phyloP scores from a whole-genome alignment of 2,888 invertebrate species.

The Autographa gamma region DNA sequence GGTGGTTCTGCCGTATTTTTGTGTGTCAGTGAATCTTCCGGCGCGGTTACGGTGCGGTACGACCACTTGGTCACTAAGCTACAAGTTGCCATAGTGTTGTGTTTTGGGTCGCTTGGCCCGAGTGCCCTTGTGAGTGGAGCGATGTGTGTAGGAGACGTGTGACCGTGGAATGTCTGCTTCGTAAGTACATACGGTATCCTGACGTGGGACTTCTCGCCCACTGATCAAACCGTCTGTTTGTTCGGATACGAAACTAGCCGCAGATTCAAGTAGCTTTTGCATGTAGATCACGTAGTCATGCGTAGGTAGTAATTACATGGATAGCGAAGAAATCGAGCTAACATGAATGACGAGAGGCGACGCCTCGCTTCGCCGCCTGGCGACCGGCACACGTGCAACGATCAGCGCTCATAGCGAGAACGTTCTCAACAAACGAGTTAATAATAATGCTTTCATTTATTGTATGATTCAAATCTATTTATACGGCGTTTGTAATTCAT shows the following conservation, averaged over 20 bases:
- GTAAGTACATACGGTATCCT: conserved; percentile 83
- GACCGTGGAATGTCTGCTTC: conserved; percentile 84
- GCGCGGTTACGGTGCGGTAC: conserved; percentile 83
- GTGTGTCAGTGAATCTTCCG: conserved; percentile 84
- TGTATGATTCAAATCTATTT: conserved; percentile 60
- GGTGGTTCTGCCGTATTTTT: conserved; percentile 84
- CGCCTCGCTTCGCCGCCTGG: conserved; percentile 77
- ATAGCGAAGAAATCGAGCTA: conserved; percentile 74
- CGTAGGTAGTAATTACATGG: conserved; percentile 72
- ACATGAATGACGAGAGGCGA: conserved; percentile 81
- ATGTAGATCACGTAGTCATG: conserved; percentile 65
- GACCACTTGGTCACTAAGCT: conserved; percentile 68
- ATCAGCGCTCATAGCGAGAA: conserved; percentile 67
- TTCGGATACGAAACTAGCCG: conserved; percentile 49
- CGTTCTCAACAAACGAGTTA: conserved; percentile 72
- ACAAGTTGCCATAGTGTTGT: conserved; percentile 78
- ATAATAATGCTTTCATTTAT: conserved; percentile 73
- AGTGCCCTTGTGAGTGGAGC: conserved; percentile 83
- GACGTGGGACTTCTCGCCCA: conserved; percentile 70
- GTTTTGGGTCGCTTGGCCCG: conserved; percentile 83
- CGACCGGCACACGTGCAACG: conserved; percentile 80
- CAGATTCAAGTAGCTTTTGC: conserved; percentile 65
- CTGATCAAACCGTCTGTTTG: conserved; percentile 58
- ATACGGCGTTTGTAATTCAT: conserved; percentile 52
- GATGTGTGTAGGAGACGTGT: conserved; percentile 85